Percentiles rank a stretch among this genome's conserved stretches.
Evolutionary conservation across 2,113 vertebrate genomes (phyloP).

Genomic region (Siphamia tubifer): DNA sequence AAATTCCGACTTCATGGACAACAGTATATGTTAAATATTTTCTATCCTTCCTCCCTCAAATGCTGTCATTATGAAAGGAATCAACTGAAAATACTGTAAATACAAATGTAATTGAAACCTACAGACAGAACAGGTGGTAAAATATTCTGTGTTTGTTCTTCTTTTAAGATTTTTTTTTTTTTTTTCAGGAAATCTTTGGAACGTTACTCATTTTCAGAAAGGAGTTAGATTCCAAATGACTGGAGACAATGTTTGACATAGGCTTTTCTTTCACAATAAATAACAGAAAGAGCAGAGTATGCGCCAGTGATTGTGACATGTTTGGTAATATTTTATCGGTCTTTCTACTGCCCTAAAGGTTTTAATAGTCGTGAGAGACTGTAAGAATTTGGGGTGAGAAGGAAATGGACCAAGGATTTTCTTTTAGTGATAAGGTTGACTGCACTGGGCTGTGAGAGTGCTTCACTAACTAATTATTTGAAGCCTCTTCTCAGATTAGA

Average conservation of each 20-base stretch:
- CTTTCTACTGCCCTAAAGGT: neutral
- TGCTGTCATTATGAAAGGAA: too few species aligned
- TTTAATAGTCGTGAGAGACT: constrained; percentile 41
- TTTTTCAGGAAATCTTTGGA: neutral
- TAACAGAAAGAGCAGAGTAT: neutral
- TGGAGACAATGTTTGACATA: too few species aligned
- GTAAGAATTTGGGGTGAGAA: constrained; percentile 55
- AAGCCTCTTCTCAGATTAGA: constrained; percentile 67
- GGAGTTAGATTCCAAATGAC: neutral
- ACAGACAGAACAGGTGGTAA: too few species aligned
- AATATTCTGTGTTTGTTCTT: neutral
- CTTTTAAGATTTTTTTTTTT: neutral
- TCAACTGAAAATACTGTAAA: too few species aligned
- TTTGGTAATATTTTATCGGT: constrained; percentile 35
- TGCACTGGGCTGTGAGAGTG: constrained; percentile 50
- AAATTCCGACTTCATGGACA: too few species aligned
- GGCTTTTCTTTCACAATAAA: constrained; percentile 19
- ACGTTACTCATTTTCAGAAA: neutral
- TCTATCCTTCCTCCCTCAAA: too few species aligned
- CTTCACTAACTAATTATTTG: constrained; percentile 69
- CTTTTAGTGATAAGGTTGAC: constrained; percentile 54
- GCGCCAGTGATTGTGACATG: constrained; percentile 28
- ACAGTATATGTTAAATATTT: too few species aligned
- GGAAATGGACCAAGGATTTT: constrained; percentile 58
- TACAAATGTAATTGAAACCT: too few species aligned